Base-by-base conservation (phyloP, 2,888 invertebrate genomes). In the Anagyrus pseudococci region DNA sequence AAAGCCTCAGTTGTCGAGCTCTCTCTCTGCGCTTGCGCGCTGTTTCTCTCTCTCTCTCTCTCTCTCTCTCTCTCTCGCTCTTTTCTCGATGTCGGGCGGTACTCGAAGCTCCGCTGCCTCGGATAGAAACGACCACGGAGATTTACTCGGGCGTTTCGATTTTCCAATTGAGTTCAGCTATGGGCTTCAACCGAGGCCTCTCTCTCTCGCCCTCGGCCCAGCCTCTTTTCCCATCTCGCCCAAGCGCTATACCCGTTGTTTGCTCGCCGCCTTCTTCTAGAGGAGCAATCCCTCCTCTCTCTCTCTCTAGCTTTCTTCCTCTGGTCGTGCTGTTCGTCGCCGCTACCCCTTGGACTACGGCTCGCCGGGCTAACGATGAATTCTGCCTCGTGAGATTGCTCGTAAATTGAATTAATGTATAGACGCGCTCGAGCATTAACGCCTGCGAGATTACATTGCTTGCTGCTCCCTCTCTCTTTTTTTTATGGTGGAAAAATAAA, bases 121-220 rank as follows among this genome's bases (percentile, higher is more conserved):
- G 37, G 23, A 64, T 44, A 55, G 48, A 44, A 67, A 33, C 17
- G 33, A 10, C 33, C 43, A 41, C 25, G 25, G 3, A 29, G 58
- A 58, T 47, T 48, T 25, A 58, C 50, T 17, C 22, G 50, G 10
- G 41, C 53, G 44, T 46, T 47, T 55, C 55, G 49, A 55, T 62
- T 62, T 62, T 62, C 52, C 57, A 33, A 62, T 57, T 52, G 57
- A 62, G 29, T 57, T 56, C 50, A 4, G 43, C n/a, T 17, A 3
- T 17, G 6, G 29, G 29, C 10, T 29, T 29, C 29, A 10, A 4
- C 40, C 40, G 13, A 10, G 17, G 4, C 33, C 29, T 26, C 19
- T 33, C 17, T 15, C 26, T 19, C 19, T 8, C 26, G 48, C 49
- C n/a, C 47, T 47, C 47, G n/a, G 26, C 26, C 29, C n/a, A n/a